Percentiles rank a stretch among this genome's conserved stretches.
Conservation (phyloP, 2,888 invertebrate genomes). For the Gari tellinella region DNA sequence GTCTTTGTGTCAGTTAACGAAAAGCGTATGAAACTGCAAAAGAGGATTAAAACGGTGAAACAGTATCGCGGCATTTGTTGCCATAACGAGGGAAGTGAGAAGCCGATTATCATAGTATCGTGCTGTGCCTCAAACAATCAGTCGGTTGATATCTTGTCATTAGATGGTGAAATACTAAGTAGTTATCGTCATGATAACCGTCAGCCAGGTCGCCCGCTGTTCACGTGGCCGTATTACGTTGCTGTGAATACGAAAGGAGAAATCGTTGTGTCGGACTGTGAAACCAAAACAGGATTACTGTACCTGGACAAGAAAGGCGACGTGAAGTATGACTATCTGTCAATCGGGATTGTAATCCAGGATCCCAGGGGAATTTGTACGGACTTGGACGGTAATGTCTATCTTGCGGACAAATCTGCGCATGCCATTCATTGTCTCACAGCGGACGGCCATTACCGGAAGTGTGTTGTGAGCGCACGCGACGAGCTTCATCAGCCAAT, state of each 20-base stretch:
- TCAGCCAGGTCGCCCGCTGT: conserved; percentile 59
- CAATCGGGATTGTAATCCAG: conserved; percentile 58
- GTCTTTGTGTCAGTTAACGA: conserved; percentile 65
- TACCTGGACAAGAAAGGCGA: conserved; percentile 61
- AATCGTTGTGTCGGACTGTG: conserved; percentile 69
- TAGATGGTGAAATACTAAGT: conserved; percentile 64
- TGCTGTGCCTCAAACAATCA: conserved; percentile 69
- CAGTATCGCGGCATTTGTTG: conserved; percentile 70
- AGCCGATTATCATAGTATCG: conserved; percentile 65
- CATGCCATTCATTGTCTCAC: conserved; percentile 65
- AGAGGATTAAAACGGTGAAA: conserved; percentile 66
- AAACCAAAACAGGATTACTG: conserved; percentile 66
- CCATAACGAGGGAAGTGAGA: conserved; percentile 41
- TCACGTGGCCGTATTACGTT: conserved; percentile 72
- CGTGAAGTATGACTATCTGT: conserved; percentile 60
- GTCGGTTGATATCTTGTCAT: conserved; percentile 64
- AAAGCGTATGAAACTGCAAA: conserved; percentile 62
- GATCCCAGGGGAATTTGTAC: conserved; percentile 69
- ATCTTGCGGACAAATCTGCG: conserved; percentile 69
- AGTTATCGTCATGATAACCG: conserved; percentile 65
- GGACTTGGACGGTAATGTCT: conserved; percentile 63
- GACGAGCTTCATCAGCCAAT: conserved; percentile 67
- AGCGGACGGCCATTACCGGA: conserved; percentile 64
- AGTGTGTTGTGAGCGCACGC: conserved; percentile 57
- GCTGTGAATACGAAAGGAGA: conserved; percentile 61